Percentiles rank a stretch among this genome's conserved stretches.
phyloP scores from a whole-genome alignment of 2,113 vertebrate species.

The Turnix velox region DNA sequence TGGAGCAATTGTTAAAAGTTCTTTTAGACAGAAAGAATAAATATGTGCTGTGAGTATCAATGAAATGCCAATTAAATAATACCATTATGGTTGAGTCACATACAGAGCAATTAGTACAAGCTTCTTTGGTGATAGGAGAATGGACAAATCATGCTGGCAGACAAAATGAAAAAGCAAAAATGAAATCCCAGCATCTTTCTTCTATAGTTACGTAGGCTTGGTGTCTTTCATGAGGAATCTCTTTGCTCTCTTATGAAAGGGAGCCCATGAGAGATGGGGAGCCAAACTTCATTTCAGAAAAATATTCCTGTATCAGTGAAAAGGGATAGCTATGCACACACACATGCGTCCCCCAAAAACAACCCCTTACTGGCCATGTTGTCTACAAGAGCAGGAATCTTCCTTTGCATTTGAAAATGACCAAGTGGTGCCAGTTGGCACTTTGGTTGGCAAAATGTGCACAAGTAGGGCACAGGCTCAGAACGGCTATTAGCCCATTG shows the following conservation, averaged over 20 bases:
- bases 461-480: background rate
- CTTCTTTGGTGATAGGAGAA: background rate
- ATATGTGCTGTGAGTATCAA: background rate
- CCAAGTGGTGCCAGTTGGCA: slow-evolving; percentile 4
- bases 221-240: background rate
- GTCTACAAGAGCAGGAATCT: slow-evolving; percentile 25
- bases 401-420: background rate
- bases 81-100: background rate
- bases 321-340: background rate
- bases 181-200: background rate
- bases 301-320: background rate
- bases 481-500: background rate
- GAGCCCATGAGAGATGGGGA: background rate
- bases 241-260: background rate
- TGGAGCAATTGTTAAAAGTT: background rate
- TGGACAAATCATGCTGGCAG: background rate
- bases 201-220: background rate
- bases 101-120: background rate
- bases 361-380: background rate
- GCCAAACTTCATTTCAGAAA: background rate
- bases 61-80: background rate
- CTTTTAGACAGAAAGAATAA: background rate
- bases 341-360: no score
- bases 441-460: background rate
- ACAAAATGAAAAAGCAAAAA: background rate